These are phyloP conservation scores for Aricia artaxerxes DNA, from an alignment of 2,888 invertebrate genomes.

Conservation along the genomic window DNA sequence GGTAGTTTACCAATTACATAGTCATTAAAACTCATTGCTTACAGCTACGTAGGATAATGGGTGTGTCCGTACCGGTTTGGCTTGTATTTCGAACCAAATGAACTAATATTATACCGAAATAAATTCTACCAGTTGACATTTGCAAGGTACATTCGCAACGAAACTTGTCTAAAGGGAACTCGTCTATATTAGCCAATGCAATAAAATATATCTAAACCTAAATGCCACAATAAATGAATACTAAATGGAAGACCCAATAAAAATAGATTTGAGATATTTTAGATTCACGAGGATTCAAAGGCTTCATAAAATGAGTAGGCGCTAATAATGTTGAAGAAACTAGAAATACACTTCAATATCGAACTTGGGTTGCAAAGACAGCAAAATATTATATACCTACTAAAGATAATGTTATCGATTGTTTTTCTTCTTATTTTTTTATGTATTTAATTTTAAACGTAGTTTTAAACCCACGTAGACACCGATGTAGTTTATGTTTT, in stretches of 20 bases:
- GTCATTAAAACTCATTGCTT: not conserved
- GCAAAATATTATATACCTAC: no score
- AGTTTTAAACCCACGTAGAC: no score
- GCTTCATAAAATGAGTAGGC: not conserved
- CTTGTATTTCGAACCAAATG: slow-evolving; percentile 5
- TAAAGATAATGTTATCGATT: no score
- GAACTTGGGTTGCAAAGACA: not conserved
- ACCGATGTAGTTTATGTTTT: no score
- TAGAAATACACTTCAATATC: not conserved
- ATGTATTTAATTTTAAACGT: no score
- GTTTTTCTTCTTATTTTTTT: no score
- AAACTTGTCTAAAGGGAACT: not conserved
- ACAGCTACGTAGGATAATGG: not conserved
- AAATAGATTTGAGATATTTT: no score
- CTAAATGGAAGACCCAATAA: not conserved
- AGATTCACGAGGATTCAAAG: no score
- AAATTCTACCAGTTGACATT: not conserved
- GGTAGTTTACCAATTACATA: not conserved
- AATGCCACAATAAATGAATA: not conserved
- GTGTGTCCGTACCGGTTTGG: slow-evolving; percentile 10
- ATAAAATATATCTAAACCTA: not conserved
- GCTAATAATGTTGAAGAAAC: not conserved
- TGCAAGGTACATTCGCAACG: not conserved
- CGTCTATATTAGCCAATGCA: not conserved
- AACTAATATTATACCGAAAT: slow-evolving; percentile 18